Evolutionary conservation across 2,113 vertebrate species (phyloP).

Genomic region (Stegostoma tigrinum): DNA sequence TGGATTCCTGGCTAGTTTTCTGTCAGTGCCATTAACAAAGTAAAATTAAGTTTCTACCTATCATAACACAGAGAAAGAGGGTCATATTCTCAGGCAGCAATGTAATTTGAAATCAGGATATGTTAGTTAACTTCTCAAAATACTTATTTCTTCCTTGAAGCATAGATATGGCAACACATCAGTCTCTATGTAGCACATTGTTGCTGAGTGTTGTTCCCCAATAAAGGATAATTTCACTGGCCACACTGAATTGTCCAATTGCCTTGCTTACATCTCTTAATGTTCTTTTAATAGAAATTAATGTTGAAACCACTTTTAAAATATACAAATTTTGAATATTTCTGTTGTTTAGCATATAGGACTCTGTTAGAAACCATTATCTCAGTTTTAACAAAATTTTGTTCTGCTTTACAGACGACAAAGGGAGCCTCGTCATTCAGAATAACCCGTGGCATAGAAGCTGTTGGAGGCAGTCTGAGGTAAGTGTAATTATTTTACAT

Average conservation of each 20-base stretch:
- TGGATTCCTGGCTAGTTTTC: background rate
- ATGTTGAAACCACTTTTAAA: background rate
- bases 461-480: constrained; percentile 83
- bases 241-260: background rate
- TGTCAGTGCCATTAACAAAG: background rate
- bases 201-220: background rate
- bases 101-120: background rate
- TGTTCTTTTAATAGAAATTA: background rate
- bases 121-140: background rate
- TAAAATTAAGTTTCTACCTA: background rate
- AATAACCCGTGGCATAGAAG: constrained; percentile 86
- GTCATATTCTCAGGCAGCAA: background rate
- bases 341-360: background rate
- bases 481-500: constrained; percentile 50
- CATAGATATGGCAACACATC: background rate
- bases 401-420: constrained; percentile 68
- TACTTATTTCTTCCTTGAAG: background rate
- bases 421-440: constrained; percentile 92
- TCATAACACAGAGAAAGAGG: background rate
- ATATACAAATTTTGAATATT: background rate
- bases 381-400: background rate
- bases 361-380: background rate
- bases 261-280: background rate
- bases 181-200: background rate
- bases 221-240: background rate